Evolutionary conservation across 2,113 vertebrate species (phyloP).

Genomic region (Triplophysa tibetana): DNA sequence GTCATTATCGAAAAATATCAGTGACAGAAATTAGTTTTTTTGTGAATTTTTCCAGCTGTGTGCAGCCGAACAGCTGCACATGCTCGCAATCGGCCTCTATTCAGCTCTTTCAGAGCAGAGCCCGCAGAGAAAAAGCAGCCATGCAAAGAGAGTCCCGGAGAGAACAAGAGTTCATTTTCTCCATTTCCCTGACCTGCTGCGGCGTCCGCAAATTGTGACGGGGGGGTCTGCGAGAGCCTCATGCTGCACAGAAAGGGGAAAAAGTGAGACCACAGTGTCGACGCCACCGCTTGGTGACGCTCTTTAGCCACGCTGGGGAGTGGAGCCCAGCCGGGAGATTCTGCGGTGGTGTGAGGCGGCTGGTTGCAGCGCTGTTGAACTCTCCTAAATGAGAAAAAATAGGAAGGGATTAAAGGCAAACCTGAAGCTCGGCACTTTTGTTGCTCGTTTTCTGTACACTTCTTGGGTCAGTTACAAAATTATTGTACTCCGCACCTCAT

Average conservation of each 20-base stretch:
- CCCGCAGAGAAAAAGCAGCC: conserved; percentile 21
- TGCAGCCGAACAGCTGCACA: conserved; percentile 4
- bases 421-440: too few relatives aligned
- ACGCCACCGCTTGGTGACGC: conserved; percentile 89
- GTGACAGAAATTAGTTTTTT: background rate
- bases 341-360: conserved; percentile 70
- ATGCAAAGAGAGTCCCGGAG: conserved; percentile 23
- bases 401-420: conserved; percentile 22
- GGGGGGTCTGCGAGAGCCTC: conserved; percentile 83
- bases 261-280: conserved; percentile 89
- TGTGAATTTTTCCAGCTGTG: background rate
- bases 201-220: conserved; percentile 85
- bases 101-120: conserved; percentile 22
- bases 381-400: conserved; percentile 62
- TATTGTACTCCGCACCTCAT: too few relatives aligned
- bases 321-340: conserved; percentile 59
- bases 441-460: too few relatives aligned
- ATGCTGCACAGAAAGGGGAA: conserved; percentile 88
- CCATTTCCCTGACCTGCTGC: conserved; percentile 85
- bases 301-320: conserved; percentile 82
- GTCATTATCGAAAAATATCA: too few relatives aligned
- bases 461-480: too few relatives aligned
- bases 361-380: conserved; percentile 76
- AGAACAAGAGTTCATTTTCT: conserved; percentile 33
- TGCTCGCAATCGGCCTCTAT: background rate